Percentiles rank a stretch among this genome's conserved stretches.
Conservation (phyloP, 2,113 vertebrate genomes). For the Lathamus discolor region DNA sequence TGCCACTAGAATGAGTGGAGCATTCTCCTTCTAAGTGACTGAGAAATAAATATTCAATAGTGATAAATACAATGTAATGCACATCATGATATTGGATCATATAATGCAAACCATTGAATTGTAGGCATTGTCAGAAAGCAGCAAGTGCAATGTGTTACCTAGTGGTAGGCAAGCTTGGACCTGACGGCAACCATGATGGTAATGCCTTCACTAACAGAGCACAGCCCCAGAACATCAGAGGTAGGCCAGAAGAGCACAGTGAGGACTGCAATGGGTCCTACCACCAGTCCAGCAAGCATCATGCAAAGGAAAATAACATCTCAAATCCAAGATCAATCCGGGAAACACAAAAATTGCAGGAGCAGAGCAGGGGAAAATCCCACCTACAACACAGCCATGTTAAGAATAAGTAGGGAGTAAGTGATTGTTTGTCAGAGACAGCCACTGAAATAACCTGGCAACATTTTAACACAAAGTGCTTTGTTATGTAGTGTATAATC, state of each 20-base stretch:
- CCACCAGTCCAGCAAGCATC: background rate
- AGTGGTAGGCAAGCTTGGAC: background rate
- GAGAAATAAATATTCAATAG: background rate
- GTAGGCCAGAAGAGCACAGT: rapidly evolving
- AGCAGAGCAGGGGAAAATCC: background rate
- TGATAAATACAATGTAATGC: background rate
- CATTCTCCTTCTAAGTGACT: background rate
- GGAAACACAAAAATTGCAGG: background rate
- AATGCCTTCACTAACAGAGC: background rate
- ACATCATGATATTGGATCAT: background rate
- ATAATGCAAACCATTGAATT: background rate
- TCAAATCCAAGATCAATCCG: background rate
- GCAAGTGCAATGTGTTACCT: background rate
- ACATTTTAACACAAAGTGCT: background rate
- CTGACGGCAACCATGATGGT: rapidly evolving
- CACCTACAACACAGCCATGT: background rate
- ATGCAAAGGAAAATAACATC: background rate
- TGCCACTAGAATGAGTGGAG: background rate
- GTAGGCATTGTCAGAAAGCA: background rate
- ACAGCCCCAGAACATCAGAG: background rate
- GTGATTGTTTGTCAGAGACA: background rate
- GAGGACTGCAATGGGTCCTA: background rate
- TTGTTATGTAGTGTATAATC: background rate
- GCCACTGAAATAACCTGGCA: background rate
- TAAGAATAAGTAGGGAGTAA: background rate